Conservation (phyloP, 2,888 invertebrate species). For the Hypselothyrea guttata region DNA sequence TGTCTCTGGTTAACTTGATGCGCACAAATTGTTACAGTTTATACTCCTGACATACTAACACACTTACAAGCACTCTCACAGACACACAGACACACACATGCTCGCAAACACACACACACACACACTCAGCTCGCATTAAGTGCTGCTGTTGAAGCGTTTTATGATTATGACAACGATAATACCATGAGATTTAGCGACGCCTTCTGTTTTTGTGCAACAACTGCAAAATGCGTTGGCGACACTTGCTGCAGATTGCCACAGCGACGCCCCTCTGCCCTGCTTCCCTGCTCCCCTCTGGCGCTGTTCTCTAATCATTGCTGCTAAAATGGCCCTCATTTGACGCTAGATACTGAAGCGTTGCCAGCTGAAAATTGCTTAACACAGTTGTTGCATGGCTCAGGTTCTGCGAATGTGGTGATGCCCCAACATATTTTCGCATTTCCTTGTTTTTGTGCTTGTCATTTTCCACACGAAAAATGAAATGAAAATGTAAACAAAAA, state of each 20-base stretch:
- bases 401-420: conserved; percentile 22
- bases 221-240: conserved; percentile 73
- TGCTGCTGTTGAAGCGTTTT: conserved; percentile 48
- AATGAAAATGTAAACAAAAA: conserved; percentile 68
- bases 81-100: neutral
- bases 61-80: neutral
- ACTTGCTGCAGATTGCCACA: conserved; percentile 65
- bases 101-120: neutral
- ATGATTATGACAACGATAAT: conserved; percentile 74
- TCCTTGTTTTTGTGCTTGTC: conserved; percentile 41
- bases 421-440: neutral
- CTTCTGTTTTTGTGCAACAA: conserved; percentile 62
- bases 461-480: conserved; percentile 59
- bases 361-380: conserved; percentile 74
- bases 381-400: conserved; percentile 61
- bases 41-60: neutral
- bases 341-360: conserved; percentile 56
- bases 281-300: neutral
- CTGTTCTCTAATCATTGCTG: neutral
- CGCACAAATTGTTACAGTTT: conserved; percentile 2
- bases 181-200: conserved; percentile 44
- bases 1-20: conserved; percentile 6
- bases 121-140: conserved; percentile 26
- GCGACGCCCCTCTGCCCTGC: conserved; percentile 1
- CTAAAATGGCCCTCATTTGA: conserved; percentile 35